A percentile compares a stretch with the other conserved stretches of the same genome.
Conservation (phyloP, 2,888 invertebrate species). For the Anarsia innoxiella region DNA sequence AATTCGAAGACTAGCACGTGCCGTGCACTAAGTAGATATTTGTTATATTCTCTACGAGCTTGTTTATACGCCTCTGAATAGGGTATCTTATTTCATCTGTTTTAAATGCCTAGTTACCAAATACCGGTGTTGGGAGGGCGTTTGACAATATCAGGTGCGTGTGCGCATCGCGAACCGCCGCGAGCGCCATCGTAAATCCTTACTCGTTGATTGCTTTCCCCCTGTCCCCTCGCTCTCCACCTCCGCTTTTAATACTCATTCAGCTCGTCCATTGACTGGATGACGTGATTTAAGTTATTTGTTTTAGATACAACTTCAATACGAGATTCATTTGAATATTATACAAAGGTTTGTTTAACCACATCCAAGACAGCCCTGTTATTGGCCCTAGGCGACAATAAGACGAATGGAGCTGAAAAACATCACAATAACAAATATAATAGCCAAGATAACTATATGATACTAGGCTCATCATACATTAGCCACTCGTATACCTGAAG, state of each 20-base stretch:
- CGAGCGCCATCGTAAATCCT: slow-evolving; percentile 50
- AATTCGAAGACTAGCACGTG: too few relatives aligned
- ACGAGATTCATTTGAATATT: slow-evolving; percentile 55
- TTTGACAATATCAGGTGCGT: slow-evolving; percentile 27
- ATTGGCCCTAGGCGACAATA: slow-evolving; percentile 39
- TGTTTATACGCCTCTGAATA: too few relatives aligned
- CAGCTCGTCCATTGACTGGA: slow-evolving; percentile 38
- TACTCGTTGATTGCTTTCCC: slow-evolving; percentile 55
- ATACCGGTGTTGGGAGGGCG: slow-evolving; percentile 21
- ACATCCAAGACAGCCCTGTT: slow-evolving; percentile 31
- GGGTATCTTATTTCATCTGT: too few relatives aligned
- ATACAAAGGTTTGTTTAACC: slow-evolving; percentile 47
- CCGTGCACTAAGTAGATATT: too few relatives aligned
- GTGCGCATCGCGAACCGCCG: slow-evolving; percentile 30
- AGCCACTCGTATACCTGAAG: too few relatives aligned
- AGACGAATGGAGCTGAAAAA: slow-evolving; percentile 24
- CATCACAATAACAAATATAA: too few relatives aligned
- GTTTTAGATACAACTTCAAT: slow-evolving; percentile 52
- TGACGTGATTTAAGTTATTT: slow-evolving; percentile 61
- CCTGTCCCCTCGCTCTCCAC: slow-evolving; percentile 28
- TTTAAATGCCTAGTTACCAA: slow-evolving; percentile 4
- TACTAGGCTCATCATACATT: too few relatives aligned
- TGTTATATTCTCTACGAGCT: too few relatives aligned
- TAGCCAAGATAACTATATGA: too few relatives aligned
- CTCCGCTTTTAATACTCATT: slow-evolving; percentile 43